Conservation (phyloP, 1,140 invertebrate species). For the Trypoxylus dichotomus region DNA sequence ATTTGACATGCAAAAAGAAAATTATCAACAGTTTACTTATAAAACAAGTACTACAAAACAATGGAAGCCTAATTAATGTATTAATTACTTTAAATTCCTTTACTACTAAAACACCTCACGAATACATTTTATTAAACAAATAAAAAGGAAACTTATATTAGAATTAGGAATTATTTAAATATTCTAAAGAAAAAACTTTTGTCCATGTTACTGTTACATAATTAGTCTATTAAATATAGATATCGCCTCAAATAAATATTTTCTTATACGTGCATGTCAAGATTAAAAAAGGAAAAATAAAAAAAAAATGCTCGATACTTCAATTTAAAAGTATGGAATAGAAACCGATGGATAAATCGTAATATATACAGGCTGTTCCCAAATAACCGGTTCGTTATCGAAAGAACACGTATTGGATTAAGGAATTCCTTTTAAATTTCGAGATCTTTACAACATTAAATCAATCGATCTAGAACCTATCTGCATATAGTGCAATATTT, state of each 20-base stretch:
- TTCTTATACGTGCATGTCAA: not conserved
- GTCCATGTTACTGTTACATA: not conserved
- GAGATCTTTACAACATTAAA: not conserved
- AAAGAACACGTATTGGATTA: not conserved
- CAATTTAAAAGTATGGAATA: not conserved
- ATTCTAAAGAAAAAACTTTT: not conserved
- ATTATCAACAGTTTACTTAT: not conserved
- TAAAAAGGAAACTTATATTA: not conserved
- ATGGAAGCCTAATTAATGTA: not conserved
- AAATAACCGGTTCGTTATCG: not conserved
- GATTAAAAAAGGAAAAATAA: not conserved
- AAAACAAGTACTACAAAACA: not conserved
- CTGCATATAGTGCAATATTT: not conserved
- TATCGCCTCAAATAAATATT: not conserved
- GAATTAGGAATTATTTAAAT: constrained; percentile 4
- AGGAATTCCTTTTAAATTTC: no score
- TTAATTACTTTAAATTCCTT: not conserved
- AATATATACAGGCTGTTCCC: not conserved
- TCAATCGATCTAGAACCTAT: not conserved
- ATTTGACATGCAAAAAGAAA: not conserved
- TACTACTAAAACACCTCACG: not conserved
- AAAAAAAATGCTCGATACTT: not conserved
- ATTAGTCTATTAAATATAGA: not conserved
- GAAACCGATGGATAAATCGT: not conserved
- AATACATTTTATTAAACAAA: not conserved